Evolutionary conservation across 1,140 invertebrate genomes (phyloP).

Genomic region (roundworm (Caenorhabditis elegans)): DNA sequence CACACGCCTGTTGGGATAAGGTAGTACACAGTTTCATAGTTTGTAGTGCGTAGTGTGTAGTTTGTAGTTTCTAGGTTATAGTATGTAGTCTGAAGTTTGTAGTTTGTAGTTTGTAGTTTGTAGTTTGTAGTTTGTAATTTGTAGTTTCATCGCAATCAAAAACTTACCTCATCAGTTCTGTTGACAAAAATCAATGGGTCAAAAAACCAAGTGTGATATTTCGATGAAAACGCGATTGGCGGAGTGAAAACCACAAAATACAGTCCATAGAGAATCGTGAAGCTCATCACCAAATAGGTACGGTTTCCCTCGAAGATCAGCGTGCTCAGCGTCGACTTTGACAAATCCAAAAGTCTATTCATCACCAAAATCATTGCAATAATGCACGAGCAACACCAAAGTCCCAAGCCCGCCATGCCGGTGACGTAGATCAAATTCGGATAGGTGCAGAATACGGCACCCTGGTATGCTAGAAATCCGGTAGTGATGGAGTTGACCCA

Average conservation of each 20-base stretch:
- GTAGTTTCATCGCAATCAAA: neutral
- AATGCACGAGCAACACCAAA: neutral
- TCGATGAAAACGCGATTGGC: neutral
- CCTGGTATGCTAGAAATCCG: neutral
- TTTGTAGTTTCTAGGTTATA: too few relatives aligned
- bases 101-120: too few relatives aligned
- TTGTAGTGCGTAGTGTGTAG: too few relatives aligned
- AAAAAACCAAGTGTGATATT: conserved; percentile 1
- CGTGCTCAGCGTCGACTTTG: neutral
- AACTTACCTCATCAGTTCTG: neutral
- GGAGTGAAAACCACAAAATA: neutral
- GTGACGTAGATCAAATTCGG: neutral
- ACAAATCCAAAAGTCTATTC: neutral
- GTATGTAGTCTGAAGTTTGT: too few relatives aligned
- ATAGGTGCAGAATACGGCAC: conserved; percentile 32
- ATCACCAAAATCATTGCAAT: neutral
- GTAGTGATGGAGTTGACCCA: conserved; percentile 15
- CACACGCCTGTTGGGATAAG: too few relatives aligned
- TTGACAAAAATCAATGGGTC: neutral
- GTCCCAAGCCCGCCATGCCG: neutral
- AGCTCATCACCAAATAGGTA: neutral
- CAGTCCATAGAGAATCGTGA: neutral
- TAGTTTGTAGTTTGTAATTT: too few relatives aligned
- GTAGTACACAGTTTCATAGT: too few relatives aligned
- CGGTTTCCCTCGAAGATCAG: neutral